Base-by-base conservation (phyloP, 2,888 invertebrate species). In the Xylota sylvarum region DNA sequence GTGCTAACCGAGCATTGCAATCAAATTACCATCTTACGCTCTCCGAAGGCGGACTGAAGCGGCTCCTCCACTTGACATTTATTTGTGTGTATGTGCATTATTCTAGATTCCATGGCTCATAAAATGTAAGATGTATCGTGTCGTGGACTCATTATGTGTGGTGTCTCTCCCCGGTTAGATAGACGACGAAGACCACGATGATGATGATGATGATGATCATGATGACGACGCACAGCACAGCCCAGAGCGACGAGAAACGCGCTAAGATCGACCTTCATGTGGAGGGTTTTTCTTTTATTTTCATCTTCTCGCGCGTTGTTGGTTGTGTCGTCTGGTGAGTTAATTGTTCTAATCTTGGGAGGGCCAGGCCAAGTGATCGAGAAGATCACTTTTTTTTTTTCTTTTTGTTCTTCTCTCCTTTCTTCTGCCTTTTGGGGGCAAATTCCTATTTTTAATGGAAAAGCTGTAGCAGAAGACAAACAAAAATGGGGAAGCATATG, bases 301-400 rank as follows among this genome's bases (percentile, higher is more conserved):
- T 43, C n/a, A 7, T 74, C 12, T 46, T 12, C 3, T 14, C 12
- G 7, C 35, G 14, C 58, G 58, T n/a, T 27, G 9, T 46, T 17
- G 30, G 30, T 62, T 55, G 77, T 86, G 86, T 86, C 82, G 82
- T 86, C 86, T 82, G 86, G 73, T 56, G 73, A 86, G 86, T 86
- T 86, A 86, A 86, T 86, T 86, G 82, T 86, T 86, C 86, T 86
- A 86, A 86, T 86, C 86, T 86, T 86, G 86, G 86, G 82, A 77
- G 86, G 86, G 82, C 86, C 72, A 73, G 82, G 82, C 86, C 72
- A 73, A 62, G 77, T 82, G 77, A 86, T 82, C 86, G 65, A 76
- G 74, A 58, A 58, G 70, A 43, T 55, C 40, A 19, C 58, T 67
- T 14, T 35, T 46, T 7, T 60, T 40, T 55, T 55, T n/a, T 32